Percentiles rank a stretch among this genome's conserved stretches.
These are phyloP conservation scores for Sarcophilus harrisii DNA, from an alignment of 2,797 vertebrate genomes.

Conservation along the genomic window DNA sequence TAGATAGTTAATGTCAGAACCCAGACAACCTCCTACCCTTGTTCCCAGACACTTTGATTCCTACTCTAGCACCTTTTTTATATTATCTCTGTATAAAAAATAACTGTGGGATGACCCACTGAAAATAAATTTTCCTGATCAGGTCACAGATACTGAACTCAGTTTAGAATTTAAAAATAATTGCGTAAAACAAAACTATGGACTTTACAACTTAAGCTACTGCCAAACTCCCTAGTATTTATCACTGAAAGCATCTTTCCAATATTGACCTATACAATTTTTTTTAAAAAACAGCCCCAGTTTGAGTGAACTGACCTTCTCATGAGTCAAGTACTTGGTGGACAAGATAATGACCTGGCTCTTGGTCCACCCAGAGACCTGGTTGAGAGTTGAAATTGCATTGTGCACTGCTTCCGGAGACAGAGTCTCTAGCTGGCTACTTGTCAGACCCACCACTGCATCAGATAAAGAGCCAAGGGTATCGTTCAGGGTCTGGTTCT, in stretches of 20 bases:
- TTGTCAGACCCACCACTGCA: slow-evolving; percentile 85
- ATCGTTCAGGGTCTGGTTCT: slow-evolving; percentile 88
- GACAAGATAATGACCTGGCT: slow-evolving; percentile 87
- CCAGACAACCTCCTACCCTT: neutral
- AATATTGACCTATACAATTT: neutral
- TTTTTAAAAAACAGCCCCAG: neutral
- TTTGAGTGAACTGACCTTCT: slow-evolving; percentile 84
- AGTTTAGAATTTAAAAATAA: neutral
- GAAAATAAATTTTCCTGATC: neutral
- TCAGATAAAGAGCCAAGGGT: slow-evolving; percentile 87
- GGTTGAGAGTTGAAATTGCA: slow-evolving; percentile 86
- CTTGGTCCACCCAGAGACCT: slow-evolving; percentile 87
- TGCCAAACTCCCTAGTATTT: neutral
- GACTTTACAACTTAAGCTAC: neutral
- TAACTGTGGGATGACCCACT: neutral
- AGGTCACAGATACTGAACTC: neutral
- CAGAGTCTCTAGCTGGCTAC: slow-evolving; percentile 85
- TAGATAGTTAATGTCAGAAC: neutral
- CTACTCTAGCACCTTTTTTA: neutral
- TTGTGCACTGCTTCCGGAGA: slow-evolving; percentile 85
- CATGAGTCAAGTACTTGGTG: slow-evolving; percentile 86
- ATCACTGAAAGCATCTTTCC: neutral
- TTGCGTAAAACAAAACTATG: neutral
- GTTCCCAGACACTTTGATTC: neutral
- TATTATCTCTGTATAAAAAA: neutral